These are phyloP conservation scores for Laspeyria flexula DNA, from an alignment of 2,888 invertebrate species.

Conservation along the genomic window DNA sequence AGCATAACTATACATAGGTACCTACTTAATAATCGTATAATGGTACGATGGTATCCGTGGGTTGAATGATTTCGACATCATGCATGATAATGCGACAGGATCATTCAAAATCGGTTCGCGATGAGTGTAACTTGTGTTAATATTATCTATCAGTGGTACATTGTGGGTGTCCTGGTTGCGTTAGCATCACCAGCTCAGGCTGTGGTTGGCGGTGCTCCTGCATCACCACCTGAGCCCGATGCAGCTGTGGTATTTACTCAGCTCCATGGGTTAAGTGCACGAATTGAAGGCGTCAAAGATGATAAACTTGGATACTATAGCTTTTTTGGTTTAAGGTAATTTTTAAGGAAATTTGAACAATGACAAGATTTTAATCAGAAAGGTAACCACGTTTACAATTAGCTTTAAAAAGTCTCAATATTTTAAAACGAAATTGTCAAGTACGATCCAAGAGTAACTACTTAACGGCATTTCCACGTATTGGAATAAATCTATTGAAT, in stretches of 20 bases:
- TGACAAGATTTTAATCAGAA: too few species aligned
- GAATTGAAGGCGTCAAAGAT: conserved; percentile 88
- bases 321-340: conserved; percentile 90
- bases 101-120: conserved; percentile 4
- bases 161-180: conserved; percentile 34
- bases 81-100: not conserved
- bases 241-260: conserved; percentile 90
- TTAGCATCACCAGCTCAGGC: conserved; percentile 54
- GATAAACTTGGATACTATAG: conserved; percentile 87
- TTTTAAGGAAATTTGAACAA: not conserved
- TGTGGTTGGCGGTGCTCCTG: conserved; percentile 89
- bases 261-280: conserved; percentile 87
- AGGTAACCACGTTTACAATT: too few species aligned
- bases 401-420: too few species aligned
- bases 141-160: conserved; percentile 48
- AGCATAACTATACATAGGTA: too few species aligned
- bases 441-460: too few species aligned
- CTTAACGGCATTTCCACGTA: too few species aligned
- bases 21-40: not conserved
- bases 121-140: conserved; percentile 2
- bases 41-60: conserved; percentile 25
- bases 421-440: too few species aligned
- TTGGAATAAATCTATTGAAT: too few species aligned
- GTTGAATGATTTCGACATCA: conserved; percentile 47
- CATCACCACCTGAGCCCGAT: conserved; percentile 89